Base-by-base conservation (phyloP, 2,113 vertebrate genomes). In the Nerophis ophidion region DNA sequence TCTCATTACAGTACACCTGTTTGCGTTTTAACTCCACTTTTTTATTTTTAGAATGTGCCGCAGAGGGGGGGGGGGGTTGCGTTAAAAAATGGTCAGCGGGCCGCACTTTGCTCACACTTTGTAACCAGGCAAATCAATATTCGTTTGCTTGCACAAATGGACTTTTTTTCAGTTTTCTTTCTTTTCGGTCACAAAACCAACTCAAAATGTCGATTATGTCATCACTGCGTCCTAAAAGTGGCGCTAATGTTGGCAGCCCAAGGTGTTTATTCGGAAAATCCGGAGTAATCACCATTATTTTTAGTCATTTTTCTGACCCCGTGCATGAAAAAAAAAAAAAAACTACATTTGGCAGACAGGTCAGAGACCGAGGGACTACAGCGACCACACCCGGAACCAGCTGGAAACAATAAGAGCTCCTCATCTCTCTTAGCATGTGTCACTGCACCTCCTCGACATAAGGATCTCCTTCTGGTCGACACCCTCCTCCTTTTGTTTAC, bases 321-420 rank as follows among this genome's bases (percentile, higher is more conserved):
- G 65, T 64, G 60, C 52, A 36, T 49, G 68, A 67, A 61, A 56
- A 68, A 65, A 77, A 63, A 72, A 63, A 71, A 61, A 60, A 65
- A 61, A 57, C 46, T 44, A 44, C 70, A 68, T 75, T 85, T 87
- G 83, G 85, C 79, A 81, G 71, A 65, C 14, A 63, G 68, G 64
- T 72, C 65, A 58, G 74, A 77, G 73, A 74, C 74, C 65, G 69
- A 59, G 74, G 60, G 65, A 70, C 69, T 57, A 48, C 64, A 59
- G 70, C 61, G 75, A 74, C 87, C 87, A 86, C 88, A 86, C 89
- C 89, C 85, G 33, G 62, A 36, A 38, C 79, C 87, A 89, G 88
- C 83, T 89, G 87, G 81, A 87, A 86, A 80, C 71, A 68, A 88
- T 89, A 77, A 88, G 9, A 61, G 61, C 57, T 70, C 68, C 56